Base-by-base conservation (phyloP, 37 sponge, comb jelly and placozoan genomes). In the Corticium candelabrum region DNA sequence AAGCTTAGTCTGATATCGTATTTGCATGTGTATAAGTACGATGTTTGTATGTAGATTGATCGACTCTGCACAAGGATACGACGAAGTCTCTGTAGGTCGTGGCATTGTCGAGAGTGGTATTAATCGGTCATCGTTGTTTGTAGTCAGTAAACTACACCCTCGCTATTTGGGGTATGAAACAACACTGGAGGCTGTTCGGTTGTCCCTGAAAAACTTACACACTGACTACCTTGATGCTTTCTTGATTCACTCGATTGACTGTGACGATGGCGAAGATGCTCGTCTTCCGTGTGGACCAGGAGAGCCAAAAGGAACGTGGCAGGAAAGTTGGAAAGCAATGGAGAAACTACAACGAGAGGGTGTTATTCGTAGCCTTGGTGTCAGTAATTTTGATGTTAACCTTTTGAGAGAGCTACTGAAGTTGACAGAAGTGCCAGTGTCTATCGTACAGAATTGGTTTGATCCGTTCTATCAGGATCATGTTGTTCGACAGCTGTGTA, bases 281-380 rank as follows among this genome's bases (percentile, higher is more conserved):
- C 62, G 62, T 27, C 62, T 50, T 50, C 62, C 15, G 15, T 50
- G 62, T 50, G 15, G 62, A 11, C 62, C 62, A 11, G 62, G 62
- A 11, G 62, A 50, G 62, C 62, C 62, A 21, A 50, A 70, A 70
- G 73, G 73, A 29, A 70, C 29, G 29, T 70, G 73, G 73, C 73
- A 70, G 36, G 73, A 70, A 4, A 15, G 29, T 4, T 70, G 73
- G 73, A 4, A 15, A 32, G 73, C 7, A 5, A n/a, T 70, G 73
- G 73, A 70, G 73, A 5, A 70, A 29, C 7, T 70, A 5, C 7
- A 70, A 70, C 73, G 73, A 7, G n/a, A 70, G 34, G 73, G 73
- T 29, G 73, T 70, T 32, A 29, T 29, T 5, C 73, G 73, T 32
- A 15, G 29, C 29, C 32, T 70, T 32, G 73, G 73, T 32, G 73